Percentiles rank a stretch among this genome's conserved stretches.
Evolutionary conservation across 2,797 vertebrate species (phyloP).

Genomic region (Amblyraja radiata): DNA sequence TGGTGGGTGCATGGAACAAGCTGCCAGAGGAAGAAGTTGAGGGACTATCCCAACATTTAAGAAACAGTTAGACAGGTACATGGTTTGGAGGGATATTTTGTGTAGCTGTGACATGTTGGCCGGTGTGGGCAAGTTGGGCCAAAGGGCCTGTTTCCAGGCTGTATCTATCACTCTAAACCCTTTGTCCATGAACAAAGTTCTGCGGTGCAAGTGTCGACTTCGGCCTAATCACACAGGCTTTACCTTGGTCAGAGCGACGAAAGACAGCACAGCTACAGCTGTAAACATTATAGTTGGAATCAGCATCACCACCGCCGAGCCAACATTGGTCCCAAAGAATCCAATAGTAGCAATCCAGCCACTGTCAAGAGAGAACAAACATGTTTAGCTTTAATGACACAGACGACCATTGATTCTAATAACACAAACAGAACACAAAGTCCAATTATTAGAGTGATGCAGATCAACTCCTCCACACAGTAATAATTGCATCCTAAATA

Average conservation of each 20-base stretch:
- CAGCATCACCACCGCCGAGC: constrained; percentile 85
- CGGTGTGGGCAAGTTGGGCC: too few relatives aligned
- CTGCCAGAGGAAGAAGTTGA: too few relatives aligned
- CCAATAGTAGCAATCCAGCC: constrained; percentile 90
- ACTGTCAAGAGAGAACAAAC: constrained; percentile 49
- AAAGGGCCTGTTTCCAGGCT: too few relatives aligned
- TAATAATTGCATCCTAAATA: neutral
- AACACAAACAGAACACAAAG: neutral
- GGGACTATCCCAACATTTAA: too few relatives aligned
- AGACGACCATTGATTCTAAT: neutral
- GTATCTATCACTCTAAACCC: neutral
- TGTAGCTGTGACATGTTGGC: too few relatives aligned
- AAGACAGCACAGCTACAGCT: constrained; percentile 75
- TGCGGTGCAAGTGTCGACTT: neutral
- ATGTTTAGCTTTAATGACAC: neutral
- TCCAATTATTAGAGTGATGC: neutral
- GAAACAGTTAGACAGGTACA: too few relatives aligned
- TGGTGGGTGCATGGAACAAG: too few relatives aligned
- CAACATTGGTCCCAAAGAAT: constrained; percentile 83
- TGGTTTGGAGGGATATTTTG: too few relatives aligned
- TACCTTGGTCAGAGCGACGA: constrained; percentile 89
- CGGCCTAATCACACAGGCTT: constrained; percentile 9
- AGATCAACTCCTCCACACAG: neutral
- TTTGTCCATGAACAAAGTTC: neutral
- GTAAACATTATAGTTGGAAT: constrained; percentile 92